Base-by-base conservation (phyloP, 2,888 invertebrate species). In the Nasonovia ribisnigri region DNA sequence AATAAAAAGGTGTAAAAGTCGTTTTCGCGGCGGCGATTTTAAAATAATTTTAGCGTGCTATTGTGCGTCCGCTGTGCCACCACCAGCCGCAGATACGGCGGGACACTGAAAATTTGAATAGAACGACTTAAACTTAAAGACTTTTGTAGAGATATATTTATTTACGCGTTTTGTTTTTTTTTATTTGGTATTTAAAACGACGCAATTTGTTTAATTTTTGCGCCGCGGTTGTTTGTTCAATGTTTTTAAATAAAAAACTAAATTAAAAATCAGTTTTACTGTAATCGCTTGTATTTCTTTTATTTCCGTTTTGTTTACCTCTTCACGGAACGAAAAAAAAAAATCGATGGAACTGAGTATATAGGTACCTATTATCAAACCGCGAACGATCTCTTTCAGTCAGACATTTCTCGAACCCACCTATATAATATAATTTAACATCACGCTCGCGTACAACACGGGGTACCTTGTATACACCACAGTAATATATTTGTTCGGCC, bases 251-350 rank as follows among this genome's bases (percentile, higher is more conserved):
- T 84, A 90, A 77, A 67, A 90, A 48, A 90, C 46, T 48, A 42
- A 90, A 77, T 77, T 90, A 90, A 90, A 90, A 90, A 90, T 90
- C 77, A 90, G 13, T 84, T 77, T 90, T n/a, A 26, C 48, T 67
- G 77, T 48, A 77, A 90, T 90, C 67, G 43, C 48, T 90, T 36
- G 48, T n/a, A n/a, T 36, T 90, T 46, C 24, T 90, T 46, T 46
- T 46, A 4, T 90, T 60, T 46, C n/a, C 48, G 24, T 67, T 29
- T 60, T 87, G 57, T 88, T 51, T 43, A 60, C 89, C 26, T 48
- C 13, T 77, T 46, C 0, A 2, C 46, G 43, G 24, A 6, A 6
- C 13, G 5, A 11, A 42, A 42, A 88, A 42, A 88, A 88, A 90
- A 60, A 57, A 67, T 60, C 90, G 16, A 46, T 60, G 57, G 26